These are phyloP conservation scores for Lithophane socia DNA, from an alignment of 2,888 invertebrate genomes.

Conservation along the genomic window DNA sequence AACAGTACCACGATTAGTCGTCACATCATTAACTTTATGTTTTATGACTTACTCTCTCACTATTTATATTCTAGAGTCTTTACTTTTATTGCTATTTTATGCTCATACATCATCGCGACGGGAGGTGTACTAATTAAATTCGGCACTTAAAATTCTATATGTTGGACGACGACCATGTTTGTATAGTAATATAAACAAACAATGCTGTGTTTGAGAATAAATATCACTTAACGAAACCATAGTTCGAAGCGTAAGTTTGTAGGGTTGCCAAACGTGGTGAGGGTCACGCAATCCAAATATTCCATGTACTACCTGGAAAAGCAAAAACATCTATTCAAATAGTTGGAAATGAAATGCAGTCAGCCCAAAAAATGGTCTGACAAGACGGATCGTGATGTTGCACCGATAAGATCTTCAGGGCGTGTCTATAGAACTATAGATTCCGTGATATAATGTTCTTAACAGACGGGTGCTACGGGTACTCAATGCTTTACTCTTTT, in stretches of 20 bases:
- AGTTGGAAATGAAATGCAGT: slow-evolving; percentile 43
- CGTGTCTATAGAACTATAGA: slow-evolving; percentile 21
- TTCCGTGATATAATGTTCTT: slow-evolving; percentile 27
- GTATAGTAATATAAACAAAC: slow-evolving; percentile 61
- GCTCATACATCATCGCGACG: slow-evolving; percentile 65
- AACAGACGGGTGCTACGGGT: slow-evolving; percentile 2
- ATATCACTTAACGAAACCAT: slow-evolving; percentile 66
- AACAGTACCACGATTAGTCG: slow-evolving; percentile 55
- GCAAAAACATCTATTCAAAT: slow-evolving; percentile 47
- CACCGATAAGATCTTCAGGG: slow-evolving; percentile 47
- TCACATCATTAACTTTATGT: slow-evolving; percentile 56
- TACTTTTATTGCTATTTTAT: slow-evolving; percentile 68
- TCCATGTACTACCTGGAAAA: slow-evolving; percentile 37
- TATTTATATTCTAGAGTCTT: slow-evolving; percentile 66
- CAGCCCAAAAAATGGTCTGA: slow-evolving; percentile 34
- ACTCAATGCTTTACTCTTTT: slow-evolving; percentile 35
- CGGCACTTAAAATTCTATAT: slow-evolving; percentile 64
- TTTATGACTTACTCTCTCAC: slow-evolving; percentile 64
- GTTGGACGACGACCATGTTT: slow-evolving; percentile 44
- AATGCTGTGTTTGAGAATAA: slow-evolving; percentile 64
- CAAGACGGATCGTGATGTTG: slow-evolving; percentile 26
- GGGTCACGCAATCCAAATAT: slow-evolving; percentile 42
- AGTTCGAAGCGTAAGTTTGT: slow-evolving; percentile 43
- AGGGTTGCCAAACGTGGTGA: slow-evolving; percentile 57
- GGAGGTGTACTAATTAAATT: slow-evolving; percentile 72